Percentiles rank a stretch among this genome's conserved stretches.
Conservation (phyloP, 2,113 vertebrate species). For the Ictalurus punctatus region DNA sequence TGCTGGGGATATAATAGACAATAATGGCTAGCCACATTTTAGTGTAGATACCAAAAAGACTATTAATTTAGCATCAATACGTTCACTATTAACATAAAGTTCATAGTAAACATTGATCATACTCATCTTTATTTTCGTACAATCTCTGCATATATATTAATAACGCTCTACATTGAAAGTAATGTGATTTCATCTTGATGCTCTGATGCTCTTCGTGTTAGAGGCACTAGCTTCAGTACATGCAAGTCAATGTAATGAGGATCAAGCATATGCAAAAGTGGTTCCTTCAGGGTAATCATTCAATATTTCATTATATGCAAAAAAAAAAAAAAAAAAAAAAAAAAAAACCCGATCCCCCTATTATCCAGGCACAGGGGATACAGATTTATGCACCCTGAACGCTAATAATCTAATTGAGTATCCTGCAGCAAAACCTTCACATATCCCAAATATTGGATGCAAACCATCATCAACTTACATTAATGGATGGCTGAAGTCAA, state of each 20-base stretch:
- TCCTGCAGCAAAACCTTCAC: slow-evolving; percentile 21
- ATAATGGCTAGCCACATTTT: not conserved
- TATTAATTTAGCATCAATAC: not conserved
- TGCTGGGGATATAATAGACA: not conserved
- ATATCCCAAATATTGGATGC: slow-evolving; percentile 32
- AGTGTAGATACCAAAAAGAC: not conserved
- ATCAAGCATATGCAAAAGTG: slow-evolving; percentile 68
- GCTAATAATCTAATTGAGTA: slow-evolving; percentile 33
- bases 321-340: slow-evolving; percentile 43
- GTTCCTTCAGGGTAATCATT: slow-evolving; percentile 69
- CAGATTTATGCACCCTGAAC: slow-evolving; percentile 25
- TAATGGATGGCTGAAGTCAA: slow-evolving; percentile 14
- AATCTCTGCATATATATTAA: not conserved
- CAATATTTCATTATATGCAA: slow-evolving; percentile 76
- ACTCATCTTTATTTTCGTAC: not conserved
- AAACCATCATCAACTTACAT: slow-evolving; percentile 32
- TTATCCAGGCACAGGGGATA: slow-evolving; percentile 17
- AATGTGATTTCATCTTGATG: not conserved
- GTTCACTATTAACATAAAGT: not conserved
- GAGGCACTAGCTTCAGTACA: not conserved
- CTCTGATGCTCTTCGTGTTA: not conserved
- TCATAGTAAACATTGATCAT: not conserved
- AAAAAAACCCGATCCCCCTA: slow-evolving; percentile 38
- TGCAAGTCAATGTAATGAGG: slow-evolving; percentile 70
- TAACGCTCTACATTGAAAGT: not conserved